A percentile compares a stretch with the other conserved stretches of the same genome.
These are phyloP conservation scores for Polietes domitor DNA, from an alignment of 2,888 invertebrate genomes.

Conservation along the genomic window DNA sequence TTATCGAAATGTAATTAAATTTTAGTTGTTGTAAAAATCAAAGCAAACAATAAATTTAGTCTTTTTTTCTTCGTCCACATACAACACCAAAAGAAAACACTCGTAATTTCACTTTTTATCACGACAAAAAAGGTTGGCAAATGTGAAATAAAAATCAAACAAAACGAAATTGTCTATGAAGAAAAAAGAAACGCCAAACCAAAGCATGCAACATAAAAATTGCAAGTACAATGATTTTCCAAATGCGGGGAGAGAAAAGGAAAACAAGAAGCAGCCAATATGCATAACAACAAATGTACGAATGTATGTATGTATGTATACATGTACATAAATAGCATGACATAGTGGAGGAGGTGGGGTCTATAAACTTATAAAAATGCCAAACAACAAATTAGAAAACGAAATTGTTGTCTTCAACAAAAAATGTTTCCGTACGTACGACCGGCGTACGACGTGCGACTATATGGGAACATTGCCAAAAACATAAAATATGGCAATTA, in stretches of 20 bases:
- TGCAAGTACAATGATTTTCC: conserved; percentile 25
- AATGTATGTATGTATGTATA: background rate
- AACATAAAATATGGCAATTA: conserved; percentile 10
- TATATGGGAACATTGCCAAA: conserved; percentile 55
- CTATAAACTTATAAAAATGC: conserved; percentile 25
- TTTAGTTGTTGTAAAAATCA: background rate
- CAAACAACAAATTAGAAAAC: conserved; percentile 50
- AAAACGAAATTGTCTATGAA: conserved; percentile 11
- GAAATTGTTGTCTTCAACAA: conserved; percentile 39
- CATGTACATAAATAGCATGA: background rate
- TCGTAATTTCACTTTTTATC: conserved; percentile 28
- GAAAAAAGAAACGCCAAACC: conserved; percentile 36
- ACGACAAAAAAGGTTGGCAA: background rate
- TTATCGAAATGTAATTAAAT: conserved; percentile 6
- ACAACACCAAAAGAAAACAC: background rate
- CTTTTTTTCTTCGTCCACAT: background rate
- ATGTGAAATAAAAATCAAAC: background rate
- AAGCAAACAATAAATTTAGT: background rate
- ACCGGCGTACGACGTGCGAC: conserved; percentile 3
- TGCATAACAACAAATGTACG: background rate
- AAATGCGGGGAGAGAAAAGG: background rate
- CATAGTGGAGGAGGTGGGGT: conserved; percentile 11
- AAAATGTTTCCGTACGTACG: too few species aligned
- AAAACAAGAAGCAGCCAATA: background rate
- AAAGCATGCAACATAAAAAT: conserved; percentile 58